phyloP scores from a whole-genome alignment of 2,888 invertebrate genomes.

The Drosophila fungiperda region DNA sequence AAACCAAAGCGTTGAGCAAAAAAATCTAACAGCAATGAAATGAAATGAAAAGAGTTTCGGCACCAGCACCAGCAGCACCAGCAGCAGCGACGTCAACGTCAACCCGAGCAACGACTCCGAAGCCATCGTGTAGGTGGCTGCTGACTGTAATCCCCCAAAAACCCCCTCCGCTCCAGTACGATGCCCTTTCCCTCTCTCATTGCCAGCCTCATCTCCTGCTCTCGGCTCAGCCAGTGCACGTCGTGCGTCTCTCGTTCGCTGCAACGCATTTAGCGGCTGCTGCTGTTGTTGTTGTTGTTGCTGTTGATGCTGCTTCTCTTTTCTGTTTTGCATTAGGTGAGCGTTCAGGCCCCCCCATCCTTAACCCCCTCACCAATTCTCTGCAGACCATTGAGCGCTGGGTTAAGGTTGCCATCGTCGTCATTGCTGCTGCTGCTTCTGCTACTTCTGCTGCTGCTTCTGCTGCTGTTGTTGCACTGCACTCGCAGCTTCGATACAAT shows the following conservation, averaged over 20 bases:
- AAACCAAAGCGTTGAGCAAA: constrained; percentile 43
- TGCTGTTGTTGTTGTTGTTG: constrained; percentile 11
- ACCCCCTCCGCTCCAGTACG: not conserved
- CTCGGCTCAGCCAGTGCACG: constrained; percentile 47
- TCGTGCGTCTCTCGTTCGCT: constrained; percentile 40
- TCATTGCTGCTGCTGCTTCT: constrained; percentile 13
- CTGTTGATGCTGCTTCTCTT: constrained; percentile 35
- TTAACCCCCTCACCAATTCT: not conserved
- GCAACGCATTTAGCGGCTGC: constrained; percentile 51
- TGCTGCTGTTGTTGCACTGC: constrained; percentile 49
- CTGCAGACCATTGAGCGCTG: constrained; percentile 45
- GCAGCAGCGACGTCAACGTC: constrained; percentile 33
- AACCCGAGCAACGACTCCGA: constrained; percentile 45
- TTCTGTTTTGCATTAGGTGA: constrained; percentile 64
- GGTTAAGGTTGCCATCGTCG: constrained; percentile 61
- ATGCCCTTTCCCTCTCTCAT: constrained; percentile 15
- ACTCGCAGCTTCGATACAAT: constrained; percentile 72
- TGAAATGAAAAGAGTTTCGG: constrained; percentile 67
- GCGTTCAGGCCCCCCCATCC: constrained; percentile 10
- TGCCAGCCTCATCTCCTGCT: constrained; percentile 19
- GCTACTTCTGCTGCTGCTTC: constrained; percentile 36
- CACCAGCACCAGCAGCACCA: constrained; percentile 24
- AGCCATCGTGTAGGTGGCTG: constrained; percentile 60
- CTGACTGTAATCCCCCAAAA: constrained; percentile 9
- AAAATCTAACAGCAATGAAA: constrained; percentile 57